A percentile compares a stretch with the other conserved stretches of the same genome.
phyloP scores from a whole-genome alignment of 1,140 invertebrate genomes.

The Gonioctena quinquepunctata region DNA sequence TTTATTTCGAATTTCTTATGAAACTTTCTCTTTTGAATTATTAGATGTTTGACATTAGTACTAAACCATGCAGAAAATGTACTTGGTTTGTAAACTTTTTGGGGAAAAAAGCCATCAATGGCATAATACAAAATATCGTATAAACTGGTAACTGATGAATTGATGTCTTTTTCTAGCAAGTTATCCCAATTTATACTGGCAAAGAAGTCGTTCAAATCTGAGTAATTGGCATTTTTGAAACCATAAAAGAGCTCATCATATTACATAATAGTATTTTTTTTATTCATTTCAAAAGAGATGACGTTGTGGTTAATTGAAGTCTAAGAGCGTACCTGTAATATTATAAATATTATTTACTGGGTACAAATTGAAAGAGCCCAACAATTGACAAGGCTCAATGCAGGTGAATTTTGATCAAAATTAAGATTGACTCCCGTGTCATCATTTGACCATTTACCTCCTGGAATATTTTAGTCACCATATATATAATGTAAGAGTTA shows the following conservation, averaged over 20 bases:
- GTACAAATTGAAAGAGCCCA: too few species aligned
- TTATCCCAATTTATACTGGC: neutral
- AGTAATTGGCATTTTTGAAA: neutral
- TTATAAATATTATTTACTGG: too few species aligned
- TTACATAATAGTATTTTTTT: neutral
- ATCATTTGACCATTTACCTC: too few species aligned
- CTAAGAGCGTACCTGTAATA: too few species aligned
- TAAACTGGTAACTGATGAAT: neutral
- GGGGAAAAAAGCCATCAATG: neutral
- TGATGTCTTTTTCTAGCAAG: neutral
- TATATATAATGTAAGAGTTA: too few species aligned
- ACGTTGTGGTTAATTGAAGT: too few species aligned
- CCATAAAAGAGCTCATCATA: neutral
- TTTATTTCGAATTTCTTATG: too few species aligned
- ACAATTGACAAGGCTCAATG: too few species aligned
- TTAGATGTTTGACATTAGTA: neutral
- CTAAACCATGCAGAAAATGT: neutral
- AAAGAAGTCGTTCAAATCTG: neutral
- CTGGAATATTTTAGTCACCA: too few species aligned
- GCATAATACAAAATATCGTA: neutral
- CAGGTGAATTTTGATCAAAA: too few species aligned
- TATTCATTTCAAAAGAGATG: too few species aligned
- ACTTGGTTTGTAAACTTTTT: neutral
- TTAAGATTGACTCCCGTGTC: too few species aligned
- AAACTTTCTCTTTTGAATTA: neutral